Percentiles rank a stretch among this genome's conserved stretches.
Evolutionary conservation across 2,113 vertebrate species (phyloP).

Genomic region (Ailuropoda melanoleuca): DNA sequence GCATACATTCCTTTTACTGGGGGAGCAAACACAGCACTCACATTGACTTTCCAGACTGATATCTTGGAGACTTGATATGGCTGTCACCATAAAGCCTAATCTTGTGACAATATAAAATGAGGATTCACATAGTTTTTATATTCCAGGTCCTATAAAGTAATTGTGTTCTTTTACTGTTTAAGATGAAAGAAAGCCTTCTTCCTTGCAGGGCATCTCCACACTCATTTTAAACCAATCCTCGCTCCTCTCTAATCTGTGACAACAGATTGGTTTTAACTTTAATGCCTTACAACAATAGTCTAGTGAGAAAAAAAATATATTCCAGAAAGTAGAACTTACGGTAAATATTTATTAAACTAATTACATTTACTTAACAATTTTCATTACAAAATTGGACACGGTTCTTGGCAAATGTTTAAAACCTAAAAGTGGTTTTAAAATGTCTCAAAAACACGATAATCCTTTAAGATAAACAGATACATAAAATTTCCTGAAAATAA

Average conservation of each 20-base stretch:
- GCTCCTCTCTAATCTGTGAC: neutral
- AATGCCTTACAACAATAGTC: neutral
- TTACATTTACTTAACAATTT: neutral
- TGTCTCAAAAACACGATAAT: neutral
- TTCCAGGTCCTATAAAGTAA: neutral
- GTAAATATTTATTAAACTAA: neutral
- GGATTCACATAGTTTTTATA: neutral
- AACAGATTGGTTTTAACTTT: neutral
- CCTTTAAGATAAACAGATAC: neutral
- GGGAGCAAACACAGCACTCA: neutral
- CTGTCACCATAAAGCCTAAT: neutral
- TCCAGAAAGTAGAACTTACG: neutral
- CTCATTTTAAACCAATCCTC: neutral
- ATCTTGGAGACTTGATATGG: too few relatives aligned
- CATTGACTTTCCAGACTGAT: neutral
- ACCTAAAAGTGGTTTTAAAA: neutral
- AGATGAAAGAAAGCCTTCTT: neutral
- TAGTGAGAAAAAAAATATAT: neutral
- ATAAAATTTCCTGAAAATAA: neutral
- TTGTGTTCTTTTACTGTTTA: neutral
- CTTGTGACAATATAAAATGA: neutral
- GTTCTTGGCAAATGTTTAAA: neutral
- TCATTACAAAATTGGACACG: neutral
- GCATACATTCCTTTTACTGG: neutral
- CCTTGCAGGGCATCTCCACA: neutral